Conservation (phyloP, 2,888 invertebrate species). For the Hesperia comma region DNA sequence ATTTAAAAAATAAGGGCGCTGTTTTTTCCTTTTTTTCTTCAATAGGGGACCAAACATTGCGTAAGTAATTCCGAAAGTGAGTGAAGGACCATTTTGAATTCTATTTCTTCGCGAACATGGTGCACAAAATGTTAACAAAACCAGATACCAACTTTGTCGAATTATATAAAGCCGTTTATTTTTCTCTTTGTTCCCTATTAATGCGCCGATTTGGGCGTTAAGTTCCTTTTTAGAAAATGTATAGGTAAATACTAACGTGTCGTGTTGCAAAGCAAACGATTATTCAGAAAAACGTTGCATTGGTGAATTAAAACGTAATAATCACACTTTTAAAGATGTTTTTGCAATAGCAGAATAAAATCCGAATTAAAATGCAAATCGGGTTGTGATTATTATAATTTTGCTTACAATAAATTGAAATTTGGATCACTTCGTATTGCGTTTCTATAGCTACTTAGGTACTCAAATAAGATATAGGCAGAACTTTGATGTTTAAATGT, state of each 20-base stretch:
- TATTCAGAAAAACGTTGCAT: constrained; percentile 13
- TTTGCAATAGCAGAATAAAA: not conserved
- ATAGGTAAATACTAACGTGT: constrained; percentile 81
- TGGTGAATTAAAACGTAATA: constrained; percentile 23
- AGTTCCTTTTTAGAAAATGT: constrained; percentile 82
- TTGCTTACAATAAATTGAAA: constrained; percentile 11
- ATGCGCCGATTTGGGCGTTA: constrained; percentile 82
- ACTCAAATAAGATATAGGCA: not conserved
- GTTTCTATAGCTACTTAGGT: not conserved
- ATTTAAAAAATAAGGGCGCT: constrained; percentile 77
- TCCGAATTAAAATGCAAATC: not conserved
- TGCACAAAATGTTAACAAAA: not conserved
- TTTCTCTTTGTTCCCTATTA: constrained; percentile 79
- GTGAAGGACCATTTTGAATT: constrained; percentile 43
- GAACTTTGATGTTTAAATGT: no score
- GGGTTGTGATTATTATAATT: constrained; percentile 14
- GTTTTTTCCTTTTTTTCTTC: constrained; percentile 66
- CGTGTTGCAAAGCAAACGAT: constrained; percentile 67
- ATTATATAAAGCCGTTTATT: constrained; percentile 82
- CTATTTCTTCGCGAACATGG: constrained; percentile 39
- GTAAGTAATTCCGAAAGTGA: not conserved
- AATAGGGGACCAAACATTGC: constrained; percentile 45
- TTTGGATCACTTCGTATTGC: constrained; percentile 14
- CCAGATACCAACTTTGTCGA: constrained; percentile 49
- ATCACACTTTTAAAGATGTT: not conserved